Evolutionary conservation across 2,113 vertebrate species (phyloP), one percentile per base, ranked within the genome.

Genomic region (Agapornis roseicollis): DNA sequence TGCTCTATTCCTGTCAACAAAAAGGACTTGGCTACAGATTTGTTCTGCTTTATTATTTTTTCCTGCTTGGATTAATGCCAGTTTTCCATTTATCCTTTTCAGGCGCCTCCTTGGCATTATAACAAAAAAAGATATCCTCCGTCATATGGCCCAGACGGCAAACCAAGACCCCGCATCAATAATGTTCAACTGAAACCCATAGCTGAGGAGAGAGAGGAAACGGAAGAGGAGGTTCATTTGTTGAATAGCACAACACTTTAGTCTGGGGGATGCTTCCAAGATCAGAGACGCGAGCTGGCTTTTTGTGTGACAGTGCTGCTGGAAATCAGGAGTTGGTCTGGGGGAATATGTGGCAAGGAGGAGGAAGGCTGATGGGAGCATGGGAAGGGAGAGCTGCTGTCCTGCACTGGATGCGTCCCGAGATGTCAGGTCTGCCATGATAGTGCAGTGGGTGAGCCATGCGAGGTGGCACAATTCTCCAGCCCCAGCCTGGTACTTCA

Each of bases 91-190:
- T 98, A 56, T 98, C 78, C 97, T 94, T 98, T 98, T 63, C 98
- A 99, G 99, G 97, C 99, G 99, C 96, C 99, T 99, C 98, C 99
- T 99, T 98, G 99, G 99, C 98, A 99, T 99, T 98, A 98, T 99
- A 98, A 99, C 99, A 99, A 99, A 99, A 99, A 99, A 99, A 99
- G 99, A 99, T 98, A 99, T 99, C 98, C 99, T 99, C 61, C 99
- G 99, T 98, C 99, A 99, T 98, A 99, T 99, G 99, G 99, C 99
- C 98, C 99, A 99, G 98, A 99, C 99, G 99, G 99, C 99, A 98
- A 99, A 99, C 98, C 98, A 99, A 98, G 99, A 99, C 95, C 99
- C 99, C 97, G 99, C 99, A 97, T 99, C 98, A 98, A 99, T 99
- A 98, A 99, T 99, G 99, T 99, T 99, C 99, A 99, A 99, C 98